A percentile compares a stretch with the other conserved stretches of the same genome.
phyloP scores from a whole-genome alignment of 1,140 invertebrate species.

The Zaprionus kolodkinae region DNA sequence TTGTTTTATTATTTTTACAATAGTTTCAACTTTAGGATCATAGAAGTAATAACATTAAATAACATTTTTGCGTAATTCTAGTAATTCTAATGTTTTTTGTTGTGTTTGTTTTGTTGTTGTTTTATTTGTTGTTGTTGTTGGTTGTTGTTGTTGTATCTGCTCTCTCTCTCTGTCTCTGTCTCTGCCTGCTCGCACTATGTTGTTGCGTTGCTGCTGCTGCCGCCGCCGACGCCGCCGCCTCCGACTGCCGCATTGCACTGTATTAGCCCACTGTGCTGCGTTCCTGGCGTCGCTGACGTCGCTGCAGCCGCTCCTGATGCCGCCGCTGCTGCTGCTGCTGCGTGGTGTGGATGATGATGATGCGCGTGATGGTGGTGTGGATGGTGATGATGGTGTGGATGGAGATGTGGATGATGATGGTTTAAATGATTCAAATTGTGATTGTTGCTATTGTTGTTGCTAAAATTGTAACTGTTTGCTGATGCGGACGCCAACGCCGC shows the following conservation, averaged over 20 bases:
- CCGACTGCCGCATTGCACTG: constrained; percentile 72
- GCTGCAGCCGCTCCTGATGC: constrained; percentile 34
- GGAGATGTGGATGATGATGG: constrained; percentile 30
- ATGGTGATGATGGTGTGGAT: constrained; percentile 41
- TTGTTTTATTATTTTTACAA: constrained; percentile 79
- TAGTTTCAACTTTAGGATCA: constrained; percentile 83
- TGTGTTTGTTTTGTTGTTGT: constrained; percentile 53
- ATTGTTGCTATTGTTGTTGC: constrained; percentile 82
- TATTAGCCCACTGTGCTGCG: constrained; percentile 73
- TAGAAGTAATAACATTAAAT: constrained; percentile 82
- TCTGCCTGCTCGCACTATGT: constrained; percentile 44
- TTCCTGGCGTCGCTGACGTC: constrained; percentile 36
- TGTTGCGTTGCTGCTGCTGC: constrained; percentile 40
- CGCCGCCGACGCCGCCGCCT: constrained; percentile 24
- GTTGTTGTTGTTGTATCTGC: constrained; percentile 40
- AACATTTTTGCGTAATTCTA: constrained; percentile 82
- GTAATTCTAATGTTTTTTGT: constrained; percentile 79
- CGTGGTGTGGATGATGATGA: constrained; percentile 45
- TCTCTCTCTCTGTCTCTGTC: background rate
- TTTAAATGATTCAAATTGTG: constrained; percentile 69
- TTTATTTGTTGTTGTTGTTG: constrained; percentile 53
- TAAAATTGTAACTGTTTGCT: constrained; percentile 73
- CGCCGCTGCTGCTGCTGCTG: constrained; percentile 34
- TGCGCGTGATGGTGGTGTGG: constrained; percentile 31
- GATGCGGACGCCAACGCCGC: constrained; percentile 49